Conservation (phyloP, 2,113 vertebrate genomes). For the Lipotes vexillifer region DNA sequence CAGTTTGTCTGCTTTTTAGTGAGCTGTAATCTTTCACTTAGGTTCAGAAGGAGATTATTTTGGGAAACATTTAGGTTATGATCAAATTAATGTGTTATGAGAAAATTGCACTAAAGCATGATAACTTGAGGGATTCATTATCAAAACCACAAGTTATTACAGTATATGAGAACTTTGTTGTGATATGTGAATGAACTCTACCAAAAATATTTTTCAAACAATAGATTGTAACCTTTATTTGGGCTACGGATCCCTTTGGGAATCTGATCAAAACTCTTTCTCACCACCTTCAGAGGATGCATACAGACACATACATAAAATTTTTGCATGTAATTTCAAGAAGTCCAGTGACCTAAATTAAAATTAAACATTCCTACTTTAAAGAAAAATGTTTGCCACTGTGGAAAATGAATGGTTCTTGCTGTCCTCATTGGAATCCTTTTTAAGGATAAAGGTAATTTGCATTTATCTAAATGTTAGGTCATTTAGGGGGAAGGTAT, state of each 20-base stretch:
- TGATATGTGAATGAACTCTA: background rate
- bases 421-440: background rate
- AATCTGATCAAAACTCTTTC: background rate
- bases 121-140: background rate
- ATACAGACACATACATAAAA: background rate
- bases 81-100: background rate
- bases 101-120: background rate
- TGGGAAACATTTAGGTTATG: background rate
- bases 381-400: background rate
- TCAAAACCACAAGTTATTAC: background rate
- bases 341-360: background rate
- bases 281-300: background rate
- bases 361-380: slow-evolving; percentile 6
- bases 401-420: background rate
- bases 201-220: background rate
- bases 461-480: background rate
- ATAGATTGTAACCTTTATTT: background rate
- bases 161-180: background rate
- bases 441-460: background rate
- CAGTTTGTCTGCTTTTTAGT: background rate
- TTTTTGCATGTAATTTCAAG: background rate
- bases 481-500: background rate
- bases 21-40: background rate
- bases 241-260: background rate
- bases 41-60: background rate